phyloP scores from a whole-genome alignment of 1,140 invertebrate genomes.

The Phthorimaea operculella region DNA sequence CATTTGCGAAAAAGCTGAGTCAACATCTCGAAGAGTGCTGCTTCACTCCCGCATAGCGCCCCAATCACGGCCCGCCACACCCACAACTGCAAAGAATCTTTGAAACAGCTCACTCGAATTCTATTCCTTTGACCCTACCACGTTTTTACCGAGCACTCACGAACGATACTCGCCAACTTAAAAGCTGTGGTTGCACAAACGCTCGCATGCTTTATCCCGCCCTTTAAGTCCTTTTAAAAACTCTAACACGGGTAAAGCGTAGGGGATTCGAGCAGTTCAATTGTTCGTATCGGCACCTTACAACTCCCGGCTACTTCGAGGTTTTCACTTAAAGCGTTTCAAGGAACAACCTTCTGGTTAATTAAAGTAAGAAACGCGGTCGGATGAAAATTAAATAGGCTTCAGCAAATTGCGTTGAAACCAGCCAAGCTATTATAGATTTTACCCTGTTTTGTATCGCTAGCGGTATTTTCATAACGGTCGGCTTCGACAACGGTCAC shows the following conservation, averaged over 20 bases:
- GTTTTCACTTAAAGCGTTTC: conserved; percentile 29
- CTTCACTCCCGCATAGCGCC: conserved; percentile 5
- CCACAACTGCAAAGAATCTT: conserved; percentile 5
- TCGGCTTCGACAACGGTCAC: conserved; percentile 19
- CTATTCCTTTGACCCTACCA: conserved; percentile 3
- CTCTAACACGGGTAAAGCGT: conserved; percentile 1
- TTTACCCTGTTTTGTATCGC: conserved; percentile 28
- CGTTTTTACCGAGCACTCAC: not conserved
- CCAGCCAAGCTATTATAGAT: conserved; percentile 10
- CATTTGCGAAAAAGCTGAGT: conserved; percentile 6
- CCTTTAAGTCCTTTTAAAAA: not conserved
- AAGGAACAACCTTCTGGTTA: conserved; percentile 40
- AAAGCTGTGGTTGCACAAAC: not conserved
- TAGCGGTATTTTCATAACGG: conserved; percentile 33
- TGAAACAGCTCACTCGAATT: conserved; percentile 7
- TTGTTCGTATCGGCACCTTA: conserved; percentile 29
- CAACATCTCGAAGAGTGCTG: conserved; percentile 6
- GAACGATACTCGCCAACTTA: not conserved
- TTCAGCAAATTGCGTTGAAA: conserved; percentile 42
- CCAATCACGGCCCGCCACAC: conserved; percentile 5
- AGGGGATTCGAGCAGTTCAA: conserved; percentile 1
- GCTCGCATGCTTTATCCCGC: not conserved
- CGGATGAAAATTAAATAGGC: conserved; percentile 50
- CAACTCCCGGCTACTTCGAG: conserved; percentile 21
- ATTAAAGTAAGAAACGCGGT: conserved; percentile 41